Evolutionary conservation across 2,797 vertebrate genomes (phyloP), one percentile per base, ranked within the genome.

Genomic region (Spheniscus humboldti): DNA sequence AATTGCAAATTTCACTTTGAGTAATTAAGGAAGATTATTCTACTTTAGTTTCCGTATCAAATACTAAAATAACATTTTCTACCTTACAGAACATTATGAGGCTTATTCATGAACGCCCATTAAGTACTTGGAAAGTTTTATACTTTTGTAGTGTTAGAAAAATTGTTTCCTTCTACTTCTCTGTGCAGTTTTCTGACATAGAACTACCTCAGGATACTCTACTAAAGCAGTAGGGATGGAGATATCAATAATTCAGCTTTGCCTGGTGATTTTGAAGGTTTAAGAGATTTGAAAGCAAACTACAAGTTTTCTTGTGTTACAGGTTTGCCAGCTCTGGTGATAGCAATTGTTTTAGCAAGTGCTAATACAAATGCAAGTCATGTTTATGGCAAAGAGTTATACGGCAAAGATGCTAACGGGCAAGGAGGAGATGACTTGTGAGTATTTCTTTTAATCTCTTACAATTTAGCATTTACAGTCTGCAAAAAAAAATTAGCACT

Each of bases 301-400:
- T 76, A 52, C 39, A 27, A 27, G 3, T 82, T 90, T 59, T 96
- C 53, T 97, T 96, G 37, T 95, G 41, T 95, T 97, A 77, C 97
- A 99, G 99, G 99, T 79, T 92, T 99, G 25, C 99, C 99, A 71
- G 99, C 98, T 11, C 73, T 99, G 50, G 96, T 99, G 59, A 98
- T 99, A 76, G 96, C 98, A 11, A 95, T 98, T 39, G 97, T 99
- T 52, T 98, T 99, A 7, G 98, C 98, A 0, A 98, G 98, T 92
- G 99, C 96, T 98, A 98, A 96, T 86, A 98, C 87, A 89, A 97
- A 96, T 60, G 95, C 96, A 85, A 96, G 89, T 52, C 74, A 67
- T 69, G 89, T 98, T 10, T 99, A 99, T 85, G 98, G 99, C 24
- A 98, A 98, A 64, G 77, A 96, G 41, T 86, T 97, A 53, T 99